A percentile compares a stretch with the other conserved stretches of the same genome.
Conservation (phyloP, 2,797 vertebrate species). For the Amazona ochrocephala region DNA sequence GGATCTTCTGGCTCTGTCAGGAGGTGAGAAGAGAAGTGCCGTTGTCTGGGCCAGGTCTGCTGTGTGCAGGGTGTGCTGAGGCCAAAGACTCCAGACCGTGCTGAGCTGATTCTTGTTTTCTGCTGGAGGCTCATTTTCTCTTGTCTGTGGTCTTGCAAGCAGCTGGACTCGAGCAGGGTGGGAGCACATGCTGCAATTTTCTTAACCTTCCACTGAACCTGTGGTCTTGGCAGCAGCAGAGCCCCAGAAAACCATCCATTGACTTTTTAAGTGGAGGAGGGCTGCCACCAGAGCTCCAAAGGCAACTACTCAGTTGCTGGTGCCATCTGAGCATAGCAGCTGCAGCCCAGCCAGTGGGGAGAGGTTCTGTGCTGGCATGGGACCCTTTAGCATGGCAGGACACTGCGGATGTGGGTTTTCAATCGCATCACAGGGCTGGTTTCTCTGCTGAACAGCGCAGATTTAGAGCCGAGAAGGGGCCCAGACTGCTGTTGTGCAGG, state of each 20-base stretch:
- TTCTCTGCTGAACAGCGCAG: neutral
- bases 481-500: neutral
- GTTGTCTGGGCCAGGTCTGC: neutral
- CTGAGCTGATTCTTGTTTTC: neutral
- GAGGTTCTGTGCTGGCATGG: neutral
- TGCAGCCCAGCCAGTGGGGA: neutral
- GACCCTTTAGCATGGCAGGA: neutral
- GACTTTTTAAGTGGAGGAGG: neutral
- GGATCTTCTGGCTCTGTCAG: neutral
- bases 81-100: neutral
- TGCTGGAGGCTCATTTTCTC: neutral
- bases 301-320: neutral
- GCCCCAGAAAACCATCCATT: neutral
- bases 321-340: neutral
- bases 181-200: constrained; percentile 10
- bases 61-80: neutral
- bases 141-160: neutral
- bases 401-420: neutral
- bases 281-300: neutral
- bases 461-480: neutral
- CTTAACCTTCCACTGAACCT: constrained; percentile 51
- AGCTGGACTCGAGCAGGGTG: neutral
- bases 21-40: neutral
- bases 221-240: constrained; percentile 36
- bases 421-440: neutral